Evolutionary conservation across 1,140 invertebrate genomes (phyloP), one percentile per base, ranked within the genome.

Genomic region (Drosophila sproati): DNA sequence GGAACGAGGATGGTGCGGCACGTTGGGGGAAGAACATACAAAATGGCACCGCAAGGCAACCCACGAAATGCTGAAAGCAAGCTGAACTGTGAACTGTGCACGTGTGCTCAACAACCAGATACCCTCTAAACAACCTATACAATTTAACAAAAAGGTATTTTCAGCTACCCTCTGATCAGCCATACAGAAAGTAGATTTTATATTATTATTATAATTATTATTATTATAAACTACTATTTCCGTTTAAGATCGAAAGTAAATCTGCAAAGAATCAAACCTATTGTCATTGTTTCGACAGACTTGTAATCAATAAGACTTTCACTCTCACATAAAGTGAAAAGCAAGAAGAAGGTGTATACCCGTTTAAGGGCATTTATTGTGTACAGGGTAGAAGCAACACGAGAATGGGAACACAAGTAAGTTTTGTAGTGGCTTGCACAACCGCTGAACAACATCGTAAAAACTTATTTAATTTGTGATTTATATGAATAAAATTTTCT

Each of bases 391-490:
- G 47, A 35, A 34, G 10, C 39, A 32, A 8, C 52, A 59, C 32
- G 62, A 57, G 74, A 64, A 72, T 63, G 74, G 51, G 78, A 87
- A 73, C 80, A 89, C 82, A 88, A 89, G 78, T 87, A 88, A 88
- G 86, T 88, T 89, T 66, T 73, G 80, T 89, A 85, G 80, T 89
- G 85, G 83, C 69, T 64, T 72, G 78, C 71, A 60, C 57, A 82
- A 78, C 85, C 86, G 77, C 81, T 78, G 85, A 88, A 90, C 85
- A 88, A 90, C 71, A 81, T 88, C 85, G 85, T 88, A 88, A 88
- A 88, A 88, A 88, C 85, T 88, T 88, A 88, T 88, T 88, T 88
- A 88, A 88, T 88, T 88, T 88, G 85, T 88, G 85, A 88, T 88
- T 88, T 88, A 88, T 88, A 88, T 88, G 85, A 88, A 88, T 88